Evolutionary conservation across 2,888 invertebrate genomes (phyloP), one percentile per base, ranked within the genome.

Genomic region (Amphipyra berbera): DNA sequence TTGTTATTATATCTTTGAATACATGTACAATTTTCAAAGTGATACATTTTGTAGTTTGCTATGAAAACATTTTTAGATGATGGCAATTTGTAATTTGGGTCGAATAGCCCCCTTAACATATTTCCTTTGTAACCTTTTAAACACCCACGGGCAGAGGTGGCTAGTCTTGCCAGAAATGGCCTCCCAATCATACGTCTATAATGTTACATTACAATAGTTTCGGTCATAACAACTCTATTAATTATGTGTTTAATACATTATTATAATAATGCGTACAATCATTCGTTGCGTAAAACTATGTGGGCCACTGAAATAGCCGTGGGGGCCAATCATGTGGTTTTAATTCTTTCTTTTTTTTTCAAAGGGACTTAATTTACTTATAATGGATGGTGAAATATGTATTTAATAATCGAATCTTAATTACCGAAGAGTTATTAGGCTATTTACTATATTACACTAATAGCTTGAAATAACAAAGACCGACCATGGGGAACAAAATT

Each of bases 281-380:
- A 38, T 57, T 40, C 4, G 49, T 75, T 73, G 55, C 69, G 60
- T 58, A 73, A 74, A 61, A 15, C 14, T 37, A 56, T 68, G 55
- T 63, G 60, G 65, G 64, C 53, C 57, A 69, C 74, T 77, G 74
- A 74, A 65, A 63, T 42, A 12, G 58, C 71, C 63, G 45, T 13
- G 38, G 73, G 75, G 59, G 41, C 41, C 47, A 61, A 48, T 61
- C 58, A 49, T 48, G 56, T 42, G 42, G 38, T 41, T 30, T 63
- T 59, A 52, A 52, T 47, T 41, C 21, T n/a, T 44, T 52, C 46
- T 73, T 60, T 56, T 60, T 46, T 33, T 47, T 42, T 42, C 35
- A 30, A 44, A 15, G 47, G 38, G 53, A 57, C 46, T 40, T 45
- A 33, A 59, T 71, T 65, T 41, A 42, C 12, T 71, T 35, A 44